Percentiles rank a stretch among this genome's conserved stretches.
Evolutionary conservation across 2,888 invertebrate genomes (phyloP).

Genomic region (Pollenia amentaria): DNA sequence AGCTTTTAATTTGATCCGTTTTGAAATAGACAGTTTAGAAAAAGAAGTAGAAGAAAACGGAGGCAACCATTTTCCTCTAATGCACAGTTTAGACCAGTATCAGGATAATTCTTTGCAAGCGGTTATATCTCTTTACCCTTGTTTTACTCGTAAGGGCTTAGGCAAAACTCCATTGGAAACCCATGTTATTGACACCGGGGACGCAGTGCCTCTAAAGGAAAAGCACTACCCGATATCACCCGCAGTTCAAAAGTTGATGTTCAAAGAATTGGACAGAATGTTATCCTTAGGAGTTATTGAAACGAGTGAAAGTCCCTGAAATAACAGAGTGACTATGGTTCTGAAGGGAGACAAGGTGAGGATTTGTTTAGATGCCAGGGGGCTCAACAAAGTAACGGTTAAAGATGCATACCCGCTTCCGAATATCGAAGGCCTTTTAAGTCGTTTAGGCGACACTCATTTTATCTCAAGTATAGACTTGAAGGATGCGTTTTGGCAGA

Average conservation of each 20-base stretch:
- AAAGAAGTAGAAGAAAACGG: neutral
- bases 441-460: no score
- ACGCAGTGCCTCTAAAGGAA: neutral
- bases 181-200: slow-evolving; percentile 2
- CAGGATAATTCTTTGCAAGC: no score
- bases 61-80: neutral
- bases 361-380: no score
- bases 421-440: no score
- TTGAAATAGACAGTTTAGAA: neutral
- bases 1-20: neutral
- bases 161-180: neutral
- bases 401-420: neutral
- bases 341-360: no score
- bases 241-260: no score
- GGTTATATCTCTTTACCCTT: neutral
- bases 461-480: neutral
- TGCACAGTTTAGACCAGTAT: neutral
- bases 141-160: neutral
- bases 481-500: slow-evolving; percentile 12
- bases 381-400: neutral
- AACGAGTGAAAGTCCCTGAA: neutral
- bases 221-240: neutral
- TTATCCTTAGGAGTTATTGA: neutral
- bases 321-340: no score
- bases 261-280: neutral